Percentiles rank a stretch among this genome's conserved stretches.
Evolutionary conservation across 2,888 invertebrate genomes (phyloP).

Genomic region (Athetis lepigone): DNA sequence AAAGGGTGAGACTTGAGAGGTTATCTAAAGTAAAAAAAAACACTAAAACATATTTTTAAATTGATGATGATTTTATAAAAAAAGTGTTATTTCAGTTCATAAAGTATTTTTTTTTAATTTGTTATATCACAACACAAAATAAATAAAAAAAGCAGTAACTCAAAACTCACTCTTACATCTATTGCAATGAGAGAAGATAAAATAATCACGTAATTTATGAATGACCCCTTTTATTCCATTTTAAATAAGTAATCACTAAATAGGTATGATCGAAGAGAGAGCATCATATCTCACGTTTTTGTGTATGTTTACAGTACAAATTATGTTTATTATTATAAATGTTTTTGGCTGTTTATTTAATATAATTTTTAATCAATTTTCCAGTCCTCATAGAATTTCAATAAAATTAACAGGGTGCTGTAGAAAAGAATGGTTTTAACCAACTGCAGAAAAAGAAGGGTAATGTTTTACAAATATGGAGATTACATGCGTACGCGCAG

Average conservation of each 20-base stretch:
- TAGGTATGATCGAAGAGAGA: background rate
- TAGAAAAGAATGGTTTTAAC: constrained; percentile 4
- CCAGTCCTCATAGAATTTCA: constrained; percentile 12
- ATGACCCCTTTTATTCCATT: constrained; percentile 14
- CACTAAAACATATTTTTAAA: too few relatives aligned
- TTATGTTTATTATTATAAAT: constrained; percentile 42
- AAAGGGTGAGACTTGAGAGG: too few relatives aligned
- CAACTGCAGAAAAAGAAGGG: constrained; percentile 18
- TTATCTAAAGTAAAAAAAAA: too few relatives aligned
- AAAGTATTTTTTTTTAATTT: too few relatives aligned
- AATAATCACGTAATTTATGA: too few relatives aligned
- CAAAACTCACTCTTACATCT: too few relatives aligned
- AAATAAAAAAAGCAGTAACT: too few relatives aligned
- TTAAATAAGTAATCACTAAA: background rate
- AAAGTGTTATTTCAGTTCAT: too few relatives aligned
- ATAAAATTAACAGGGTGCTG: constrained; percentile 38
- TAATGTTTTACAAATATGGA: constrained; percentile 23
- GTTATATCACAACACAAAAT: too few relatives aligned
- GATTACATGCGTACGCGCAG: constrained; percentile 27
- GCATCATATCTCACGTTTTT: constrained; percentile 4
- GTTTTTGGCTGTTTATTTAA: constrained; percentile 13
- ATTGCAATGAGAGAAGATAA: too few relatives aligned
- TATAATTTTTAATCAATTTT: constrained; percentile 12
- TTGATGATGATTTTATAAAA: too few relatives aligned
- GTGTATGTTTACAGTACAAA: constrained; percentile 57